A percentile compares a stretch with the other conserved stretches of the same genome.
Conservation (phyloP, 2,113 vertebrate species). For the Delphinapterus leucas region DNA sequence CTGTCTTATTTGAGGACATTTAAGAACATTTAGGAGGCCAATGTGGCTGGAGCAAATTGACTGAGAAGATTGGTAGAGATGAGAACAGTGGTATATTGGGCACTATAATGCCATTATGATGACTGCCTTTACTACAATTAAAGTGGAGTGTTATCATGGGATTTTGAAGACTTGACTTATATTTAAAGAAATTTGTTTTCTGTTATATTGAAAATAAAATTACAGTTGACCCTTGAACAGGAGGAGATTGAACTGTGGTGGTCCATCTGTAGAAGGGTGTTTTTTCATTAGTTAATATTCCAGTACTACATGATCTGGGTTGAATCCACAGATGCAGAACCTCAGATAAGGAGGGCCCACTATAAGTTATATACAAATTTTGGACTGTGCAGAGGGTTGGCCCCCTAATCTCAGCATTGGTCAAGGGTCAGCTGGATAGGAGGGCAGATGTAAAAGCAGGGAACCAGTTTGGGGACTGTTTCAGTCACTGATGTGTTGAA, state of each 20-base stretch:
- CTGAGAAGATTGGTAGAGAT: neutral
- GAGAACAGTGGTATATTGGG: neutral
- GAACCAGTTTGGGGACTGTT: neutral
- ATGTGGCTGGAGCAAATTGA: neutral
- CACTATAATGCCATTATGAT: neutral
- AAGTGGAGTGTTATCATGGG: neutral
- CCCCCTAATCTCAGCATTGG: neutral
- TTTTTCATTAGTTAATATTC: neutral
- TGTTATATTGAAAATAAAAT: neutral
- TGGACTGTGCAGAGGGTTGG: neutral
- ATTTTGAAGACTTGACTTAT: neutral
- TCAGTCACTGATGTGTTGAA: neutral
- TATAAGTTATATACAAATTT: neutral
- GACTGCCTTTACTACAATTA: neutral
- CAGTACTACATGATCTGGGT: neutral
- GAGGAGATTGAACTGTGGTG: neutral
- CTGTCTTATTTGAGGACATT: neutral
- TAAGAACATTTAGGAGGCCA: neutral
- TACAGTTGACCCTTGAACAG: neutral
- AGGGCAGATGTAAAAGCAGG: neutral
- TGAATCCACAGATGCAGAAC: neutral
- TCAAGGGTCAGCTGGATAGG: neutral
- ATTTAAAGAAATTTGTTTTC: neutral
- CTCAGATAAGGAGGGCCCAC: neutral
- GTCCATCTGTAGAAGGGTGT: neutral